Percentiles rank a stretch among this genome's conserved stretches.
phyloP scores from a whole-genome alignment of 1,140 invertebrate genomes.

The Leptoteleia sp. region DNA sequence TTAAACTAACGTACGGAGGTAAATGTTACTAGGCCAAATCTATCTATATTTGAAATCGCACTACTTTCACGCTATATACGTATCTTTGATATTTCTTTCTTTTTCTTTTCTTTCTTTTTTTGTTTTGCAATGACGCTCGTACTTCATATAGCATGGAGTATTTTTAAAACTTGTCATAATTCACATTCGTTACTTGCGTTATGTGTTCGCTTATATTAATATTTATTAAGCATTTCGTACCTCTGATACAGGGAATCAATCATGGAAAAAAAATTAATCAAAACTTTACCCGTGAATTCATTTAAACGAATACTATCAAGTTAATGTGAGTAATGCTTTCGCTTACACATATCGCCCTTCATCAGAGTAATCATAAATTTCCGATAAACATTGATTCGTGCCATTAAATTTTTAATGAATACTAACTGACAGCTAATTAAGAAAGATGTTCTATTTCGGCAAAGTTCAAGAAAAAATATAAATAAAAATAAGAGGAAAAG shows the following conservation, averaged over 20 bases:
- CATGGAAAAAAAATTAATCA: slow-evolving; percentile 2
- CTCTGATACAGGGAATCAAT: slow-evolving; percentile 25
- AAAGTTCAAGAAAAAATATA: no score
- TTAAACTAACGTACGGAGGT: slow-evolving; percentile 35
- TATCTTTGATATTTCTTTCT: slow-evolving; percentile 32
- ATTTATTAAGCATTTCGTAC: slow-evolving; percentile 5
- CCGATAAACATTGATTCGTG: background rate
- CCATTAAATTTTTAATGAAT: slow-evolving; percentile 6
- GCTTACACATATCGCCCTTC: background rate
- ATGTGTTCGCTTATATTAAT: slow-evolving; percentile 19
- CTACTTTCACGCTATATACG: background rate
- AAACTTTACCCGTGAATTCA: slow-evolving; percentile 1
- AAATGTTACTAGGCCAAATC: slow-evolving; percentile 71
- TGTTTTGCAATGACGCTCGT: slow-evolving; percentile 30
- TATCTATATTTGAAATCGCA: slow-evolving; percentile 73
- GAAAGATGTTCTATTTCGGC: slow-evolving; percentile 1
- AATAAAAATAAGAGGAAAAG: background rate
- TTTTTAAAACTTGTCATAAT: slow-evolving; percentile 30
- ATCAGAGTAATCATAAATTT: background rate
- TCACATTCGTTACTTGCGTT: slow-evolving; percentile 23
- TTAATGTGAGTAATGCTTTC: background rate
- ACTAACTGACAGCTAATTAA: slow-evolving; percentile 1
- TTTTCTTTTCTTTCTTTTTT: no score
- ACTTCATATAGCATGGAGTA: slow-evolving; percentile 30
- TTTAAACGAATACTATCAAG: background rate